Percentiles rank a stretch among this genome's conserved stretches.
phyloP scores from a whole-genome alignment of 2,888 invertebrate species.

The Aquatica leii region DNA sequence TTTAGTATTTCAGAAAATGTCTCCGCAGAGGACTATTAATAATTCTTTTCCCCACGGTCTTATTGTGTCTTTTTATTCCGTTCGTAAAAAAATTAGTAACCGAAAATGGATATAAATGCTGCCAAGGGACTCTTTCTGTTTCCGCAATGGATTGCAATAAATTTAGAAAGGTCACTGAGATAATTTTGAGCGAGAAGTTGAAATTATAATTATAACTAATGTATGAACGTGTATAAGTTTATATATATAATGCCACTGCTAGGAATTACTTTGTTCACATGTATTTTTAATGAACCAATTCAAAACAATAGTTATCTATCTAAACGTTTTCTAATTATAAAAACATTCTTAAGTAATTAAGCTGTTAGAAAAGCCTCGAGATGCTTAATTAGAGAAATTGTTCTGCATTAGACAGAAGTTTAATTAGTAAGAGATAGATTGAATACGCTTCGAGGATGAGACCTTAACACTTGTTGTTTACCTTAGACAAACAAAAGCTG shows the following conservation, averaged over 20 bases:
- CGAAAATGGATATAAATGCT: conserved; percentile 8
- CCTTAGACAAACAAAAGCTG: conserved; percentile 13
- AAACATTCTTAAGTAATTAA: conserved; percentile 50
- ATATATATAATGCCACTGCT: too few relatives aligned
- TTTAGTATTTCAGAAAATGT: conserved; percentile 1
- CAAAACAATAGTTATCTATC: too few relatives aligned
- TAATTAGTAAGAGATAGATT: conserved; percentile 50
- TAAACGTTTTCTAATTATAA: too few relatives aligned
- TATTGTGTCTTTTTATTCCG: conserved; percentile 4
- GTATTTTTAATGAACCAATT: too few relatives aligned
- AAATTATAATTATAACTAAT: background rate
- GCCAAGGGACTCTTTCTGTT: background rate
- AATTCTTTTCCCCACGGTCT: conserved; percentile 6
- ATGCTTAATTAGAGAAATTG: conserved; percentile 52
- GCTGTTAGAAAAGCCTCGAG: conserved; percentile 47
- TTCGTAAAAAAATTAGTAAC: conserved; percentile 10
- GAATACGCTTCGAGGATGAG: conserved; percentile 22
- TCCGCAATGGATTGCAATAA: background rate
- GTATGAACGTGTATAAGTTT: too few relatives aligned
- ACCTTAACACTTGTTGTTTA: conserved; percentile 33
- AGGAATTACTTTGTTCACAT: too few relatives aligned
- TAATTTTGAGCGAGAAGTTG: background rate
- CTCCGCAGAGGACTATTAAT: conserved; percentile 4
- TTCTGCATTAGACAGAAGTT: conserved; percentile 52
- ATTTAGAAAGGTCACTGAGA: background rate